Base-by-base conservation (phyloP, 2,113 vertebrate genomes). In the Pleuronectes platessa region DNA sequence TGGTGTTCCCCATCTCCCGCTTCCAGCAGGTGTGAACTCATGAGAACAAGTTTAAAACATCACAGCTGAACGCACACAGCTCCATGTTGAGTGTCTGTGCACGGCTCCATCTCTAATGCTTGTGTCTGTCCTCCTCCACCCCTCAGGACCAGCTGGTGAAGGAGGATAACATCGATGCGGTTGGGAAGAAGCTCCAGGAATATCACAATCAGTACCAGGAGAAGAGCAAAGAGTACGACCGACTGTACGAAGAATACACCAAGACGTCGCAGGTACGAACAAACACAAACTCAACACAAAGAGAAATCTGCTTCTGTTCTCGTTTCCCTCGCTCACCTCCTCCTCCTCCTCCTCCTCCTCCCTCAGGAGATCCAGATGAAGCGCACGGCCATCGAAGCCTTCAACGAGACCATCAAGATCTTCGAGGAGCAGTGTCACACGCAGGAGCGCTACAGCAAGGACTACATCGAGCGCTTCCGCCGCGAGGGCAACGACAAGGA, bases 301-400 rank as follows among this genome's bases (percentile, higher is more conserved):
- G 5, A 5, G 7, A 9, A 3, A 42, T 17, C 17, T 15, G 0
- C 17, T 51, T 24, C 6, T 15, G 17, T 51, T 60, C 6, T 3
- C 1, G 0, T 31, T 31, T 5, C 26, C 3, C 27, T 61, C 21
- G 17, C 54, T 55, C 0, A 5, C 21, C 20, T 18, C 58, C 27
- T 1, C 45, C 1, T 14, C 14, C 0, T 27, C 26, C 26, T 27
- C 26, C 26, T 27, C 26, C 26, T 27, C 26, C 0, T 20, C 65
- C 90, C 94, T 83, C 71, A 99, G 98, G 98, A 99, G 94, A 99
- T 99, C 90, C 98, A 99, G 92, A 98, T 98, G 97, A 99, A 99
- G 88, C 95, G 96, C 61, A 99, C 98, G 0, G 97, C 98, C 84
- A 98, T 99, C 20, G 97, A 99, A 89, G 97, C 98, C 71, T 99